Percentiles rank a stretch among this genome's conserved stretches.
Evolutionary conservation across 53 echinoderm and acorn worm species (phyloP).

Genomic region (Patiria pectinifera): DNA sequence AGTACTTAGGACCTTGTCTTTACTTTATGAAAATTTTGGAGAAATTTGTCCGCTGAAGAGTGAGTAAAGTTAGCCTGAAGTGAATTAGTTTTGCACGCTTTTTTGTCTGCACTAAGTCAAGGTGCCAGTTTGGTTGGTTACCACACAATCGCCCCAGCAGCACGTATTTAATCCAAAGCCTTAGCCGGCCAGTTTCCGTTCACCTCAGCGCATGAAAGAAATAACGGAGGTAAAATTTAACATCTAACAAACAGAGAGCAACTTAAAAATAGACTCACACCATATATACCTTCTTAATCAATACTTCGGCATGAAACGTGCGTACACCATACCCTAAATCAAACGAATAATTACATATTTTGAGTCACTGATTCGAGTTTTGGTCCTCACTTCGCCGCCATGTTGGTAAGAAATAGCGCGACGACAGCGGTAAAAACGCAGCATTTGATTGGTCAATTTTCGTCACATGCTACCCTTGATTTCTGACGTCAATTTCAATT

Average conservation of each 20-base stretch:
- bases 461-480: constrained; percentile 63
- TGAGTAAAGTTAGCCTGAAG: too few relatives aligned
- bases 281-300: not conserved
- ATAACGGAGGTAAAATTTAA: not conserved
- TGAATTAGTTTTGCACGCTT: too few relatives aligned
- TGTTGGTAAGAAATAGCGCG: constrained; percentile 61
- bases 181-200: too few relatives aligned
- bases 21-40: too few relatives aligned
- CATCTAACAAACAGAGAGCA: not conserved
- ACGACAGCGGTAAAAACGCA: constrained; percentile 65
- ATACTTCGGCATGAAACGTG: not conserved
- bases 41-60: too few relatives aligned
- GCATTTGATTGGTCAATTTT: constrained; percentile 70
- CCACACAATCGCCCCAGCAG: too few relatives aligned
- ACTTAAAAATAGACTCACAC: not conserved
- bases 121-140: too few relatives aligned
- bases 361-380: not conserved
- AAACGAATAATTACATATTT: not conserved
- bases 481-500: constrained; percentile 87
- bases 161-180: too few relatives aligned
- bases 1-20: too few relatives aligned
- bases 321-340: not conserved
- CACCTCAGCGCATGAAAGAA: not conserved
- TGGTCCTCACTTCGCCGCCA: constrained; percentile 31
- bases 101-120: too few relatives aligned